These are phyloP conservation scores for Rallus limicola DNA, from an alignment of 2,113 vertebrate species.

Conservation along the genomic window DNA sequence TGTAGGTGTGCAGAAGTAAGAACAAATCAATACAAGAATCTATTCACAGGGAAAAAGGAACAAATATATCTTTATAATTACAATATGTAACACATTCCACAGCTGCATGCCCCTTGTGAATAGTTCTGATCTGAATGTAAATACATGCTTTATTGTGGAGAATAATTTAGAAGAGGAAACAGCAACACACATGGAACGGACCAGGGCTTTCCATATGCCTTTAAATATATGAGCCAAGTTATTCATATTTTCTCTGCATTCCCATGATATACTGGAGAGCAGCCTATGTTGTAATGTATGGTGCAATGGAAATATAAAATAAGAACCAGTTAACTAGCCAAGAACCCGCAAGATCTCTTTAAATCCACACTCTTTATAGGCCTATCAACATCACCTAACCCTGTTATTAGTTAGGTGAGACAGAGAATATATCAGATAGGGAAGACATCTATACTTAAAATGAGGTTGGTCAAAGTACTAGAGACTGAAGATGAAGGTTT, in stretches of 20 bases:
- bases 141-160: constrained; percentile 25
- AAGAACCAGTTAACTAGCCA: not conserved
- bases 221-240: not conserved
- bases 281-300: not conserved
- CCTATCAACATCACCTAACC: not conserved
- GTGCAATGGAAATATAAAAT: not conserved
- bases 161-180: constrained; percentile 38
- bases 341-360: not conserved
- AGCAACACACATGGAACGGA: not conserved
- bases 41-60: constrained; percentile 20
- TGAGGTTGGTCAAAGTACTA: not conserved
- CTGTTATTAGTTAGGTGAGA: not conserved
- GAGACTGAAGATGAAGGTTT: not conserved
- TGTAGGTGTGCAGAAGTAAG: constrained; percentile 45
- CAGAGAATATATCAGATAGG: not conserved
- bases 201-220: not conserved
- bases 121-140: constrained; percentile 56
- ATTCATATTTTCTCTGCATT: not conserved
- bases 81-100: constrained; percentile 23
- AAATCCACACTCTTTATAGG: not conserved
- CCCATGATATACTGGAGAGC: not conserved
- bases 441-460: not conserved
- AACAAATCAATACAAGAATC: constrained; percentile 67
- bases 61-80: constrained; percentile 58
- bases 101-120: constrained; percentile 35